Conservation (phyloP, 2,797 vertebrate species). For the Kryptolebias ocellatus region DNA sequence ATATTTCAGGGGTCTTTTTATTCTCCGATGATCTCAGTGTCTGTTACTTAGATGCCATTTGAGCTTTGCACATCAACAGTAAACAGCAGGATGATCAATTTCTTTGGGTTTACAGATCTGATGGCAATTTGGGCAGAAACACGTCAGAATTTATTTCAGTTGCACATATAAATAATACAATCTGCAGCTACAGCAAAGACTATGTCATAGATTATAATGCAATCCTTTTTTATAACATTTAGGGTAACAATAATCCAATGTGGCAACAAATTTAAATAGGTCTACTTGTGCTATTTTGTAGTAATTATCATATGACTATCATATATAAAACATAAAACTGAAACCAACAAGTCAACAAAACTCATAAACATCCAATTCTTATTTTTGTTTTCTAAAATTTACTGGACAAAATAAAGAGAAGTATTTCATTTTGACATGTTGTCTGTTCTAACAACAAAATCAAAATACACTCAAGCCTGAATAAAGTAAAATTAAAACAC, state of each 20-base stretch:
- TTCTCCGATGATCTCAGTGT: slow-evolving; percentile 20
- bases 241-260: neutral
- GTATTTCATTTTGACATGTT: no score
- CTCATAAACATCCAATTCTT: neutral
- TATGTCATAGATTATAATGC: neutral
- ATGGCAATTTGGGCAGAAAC: no score
- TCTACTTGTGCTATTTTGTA: slow-evolving; percentile 13
- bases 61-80: slow-evolving; percentile 12
- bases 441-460: no score
- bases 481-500: no score
- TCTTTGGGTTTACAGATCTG: slow-evolving; percentile 6
- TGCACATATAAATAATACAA: neutral
- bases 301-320: slow-evolving; percentile 2
- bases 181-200: neutral
- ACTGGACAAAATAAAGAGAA: no score
- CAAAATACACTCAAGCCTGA: no score
- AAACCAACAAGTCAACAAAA: neutral
- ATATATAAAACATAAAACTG: no score
- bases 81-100: slow-evolving; percentile 2
- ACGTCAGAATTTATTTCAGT: neutral
- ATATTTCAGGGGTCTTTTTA: slow-evolving; percentile 33
- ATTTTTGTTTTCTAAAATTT: neutral
- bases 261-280: slow-evolving; percentile 1
- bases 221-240: no score
- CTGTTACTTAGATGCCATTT: slow-evolving; percentile 30